Evolutionary conservation across 2,888 invertebrate species (phyloP).

Genomic region (Biston stratarius): DNA sequence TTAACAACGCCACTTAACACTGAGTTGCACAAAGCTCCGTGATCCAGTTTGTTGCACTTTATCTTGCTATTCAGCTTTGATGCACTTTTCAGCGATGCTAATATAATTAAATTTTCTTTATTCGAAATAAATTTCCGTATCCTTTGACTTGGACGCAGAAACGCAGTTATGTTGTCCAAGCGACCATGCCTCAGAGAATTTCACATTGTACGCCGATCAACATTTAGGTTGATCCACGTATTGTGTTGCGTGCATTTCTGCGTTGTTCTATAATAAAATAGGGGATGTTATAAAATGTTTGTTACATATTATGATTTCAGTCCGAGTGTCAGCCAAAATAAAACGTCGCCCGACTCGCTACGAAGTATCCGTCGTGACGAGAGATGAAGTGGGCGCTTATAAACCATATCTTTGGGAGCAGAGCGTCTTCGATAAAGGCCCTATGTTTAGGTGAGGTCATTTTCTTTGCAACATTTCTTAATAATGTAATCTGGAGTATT

Average conservation of each 20-base stretch:
- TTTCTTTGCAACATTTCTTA: not conserved
- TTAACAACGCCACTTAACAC: constrained; percentile 13
- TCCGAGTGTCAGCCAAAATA: constrained; percentile 94
- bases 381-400: constrained; percentile 98
- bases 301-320: constrained; percentile 70
- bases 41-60: constrained; percentile 18
- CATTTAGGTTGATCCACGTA: too few species aligned
- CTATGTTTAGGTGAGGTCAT: constrained; percentile 92
- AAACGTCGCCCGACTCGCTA: constrained; percentile 95
- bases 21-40: constrained; percentile 16
- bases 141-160: not conserved
- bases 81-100: constrained; percentile 5
- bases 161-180: too few species aligned
- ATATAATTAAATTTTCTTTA: not conserved
- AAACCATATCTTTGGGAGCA: constrained; percentile 98
- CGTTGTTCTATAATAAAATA: too few species aligned
- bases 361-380: constrained; percentile 96
- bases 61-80: constrained; percentile 7
- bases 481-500: too few species aligned
- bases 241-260: too few species aligned
- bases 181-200: too few species aligned
- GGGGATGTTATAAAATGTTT: too few species aligned
- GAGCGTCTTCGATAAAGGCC: constrained; percentile 96
- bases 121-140: not conserved
- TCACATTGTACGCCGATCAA: too few species aligned